Evolutionary conservation across 2,797 vertebrate species (phyloP).

Genomic region (Dromococcyx pavoninus): DNA sequence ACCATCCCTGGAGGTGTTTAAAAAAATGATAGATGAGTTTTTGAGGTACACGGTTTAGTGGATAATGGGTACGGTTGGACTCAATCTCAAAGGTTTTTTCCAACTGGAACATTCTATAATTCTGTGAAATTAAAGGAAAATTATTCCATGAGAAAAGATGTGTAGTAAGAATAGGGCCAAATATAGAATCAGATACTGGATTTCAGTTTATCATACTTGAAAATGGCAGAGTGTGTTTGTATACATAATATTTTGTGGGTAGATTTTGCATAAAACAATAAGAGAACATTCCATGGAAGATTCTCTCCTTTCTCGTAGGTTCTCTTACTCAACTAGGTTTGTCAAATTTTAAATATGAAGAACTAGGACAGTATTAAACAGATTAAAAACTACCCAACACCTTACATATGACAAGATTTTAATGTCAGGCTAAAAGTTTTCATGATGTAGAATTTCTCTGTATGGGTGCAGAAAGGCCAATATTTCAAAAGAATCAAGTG

Average conservation of each 20-base stretch:
- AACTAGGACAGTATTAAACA: not conserved
- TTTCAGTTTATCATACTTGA: not conserved
- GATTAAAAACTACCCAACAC: not conserved
- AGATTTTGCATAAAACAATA: not conserved
- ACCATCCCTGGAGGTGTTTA: too few relatives aligned
- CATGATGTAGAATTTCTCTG: not conserved
- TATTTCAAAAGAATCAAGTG: not conserved
- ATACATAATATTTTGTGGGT: not conserved
- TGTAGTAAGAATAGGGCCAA: not conserved
- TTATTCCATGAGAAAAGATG: not conserved
- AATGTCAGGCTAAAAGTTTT: not conserved
- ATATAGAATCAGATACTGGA: not conserved
- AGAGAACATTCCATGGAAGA: not conserved
- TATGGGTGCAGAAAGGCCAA: not conserved
- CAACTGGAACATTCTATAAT: too few relatives aligned
- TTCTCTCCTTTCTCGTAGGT: not conserved
- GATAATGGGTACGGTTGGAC: too few relatives aligned
- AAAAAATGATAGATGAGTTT: too few relatives aligned
- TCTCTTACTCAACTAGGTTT: not conserved
- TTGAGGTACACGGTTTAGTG: too few relatives aligned
- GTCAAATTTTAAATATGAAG: not conserved
- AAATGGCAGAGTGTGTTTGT: not conserved
- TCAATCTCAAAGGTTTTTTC: too few relatives aligned
- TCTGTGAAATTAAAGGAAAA: not conserved
- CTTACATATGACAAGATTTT: not conserved